Evolutionary conservation across 2,797 vertebrate species (phyloP), one percentile per base, ranked within the genome.

Genomic region (Eremophila alpestris): DNA sequence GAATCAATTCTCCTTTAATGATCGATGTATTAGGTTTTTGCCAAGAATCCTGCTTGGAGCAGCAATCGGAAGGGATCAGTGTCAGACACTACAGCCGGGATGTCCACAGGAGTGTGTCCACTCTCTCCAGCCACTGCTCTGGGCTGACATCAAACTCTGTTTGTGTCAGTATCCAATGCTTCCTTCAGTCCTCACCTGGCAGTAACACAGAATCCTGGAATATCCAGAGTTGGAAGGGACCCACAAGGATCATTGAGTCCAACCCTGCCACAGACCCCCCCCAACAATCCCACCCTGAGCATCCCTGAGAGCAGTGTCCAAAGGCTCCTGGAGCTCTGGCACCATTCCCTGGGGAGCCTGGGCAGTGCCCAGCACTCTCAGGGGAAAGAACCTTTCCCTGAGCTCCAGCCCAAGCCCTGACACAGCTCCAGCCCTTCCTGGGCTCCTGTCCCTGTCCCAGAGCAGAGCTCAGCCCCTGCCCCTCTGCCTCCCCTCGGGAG

Each of bases 181-280:
- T 63, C 68, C 58, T 59, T n/a, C 46, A 41, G 49, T 36, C 59
- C 22, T 7, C 38, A 16, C 12, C 5, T 29, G 24, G 8, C 1
- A 1, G 63, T 24, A 40, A 45, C 17, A 45, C 7, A 32, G 24
- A 60, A 38, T 46, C 11, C 46, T 52, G 55, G 38, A 23, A 29
- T n/a, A 20, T 29, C 16, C n/a, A 29, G 40, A 38, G n/a, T 0
- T 3, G 18, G 15, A 36, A 58, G 12, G 21, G 32, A 51, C 36
- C 5, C 52, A 0, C 26, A 43, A 0, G 17, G 18, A 36, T 17
- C 26, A 46, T 7, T 2, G 2, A 34, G 4, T 2, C 10, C 80
- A 13, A 0, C 22, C 80, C 60, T 51, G 38, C 60, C 48, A 32
- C 52, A 0, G 38, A 38, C 13, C 5, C 52, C 13, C 49, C 69